Percentiles rank a stretch among this genome's conserved stretches.
Conservation (phyloP, 2,797 vertebrate species). For the Macrochelys suwanniensis region DNA sequence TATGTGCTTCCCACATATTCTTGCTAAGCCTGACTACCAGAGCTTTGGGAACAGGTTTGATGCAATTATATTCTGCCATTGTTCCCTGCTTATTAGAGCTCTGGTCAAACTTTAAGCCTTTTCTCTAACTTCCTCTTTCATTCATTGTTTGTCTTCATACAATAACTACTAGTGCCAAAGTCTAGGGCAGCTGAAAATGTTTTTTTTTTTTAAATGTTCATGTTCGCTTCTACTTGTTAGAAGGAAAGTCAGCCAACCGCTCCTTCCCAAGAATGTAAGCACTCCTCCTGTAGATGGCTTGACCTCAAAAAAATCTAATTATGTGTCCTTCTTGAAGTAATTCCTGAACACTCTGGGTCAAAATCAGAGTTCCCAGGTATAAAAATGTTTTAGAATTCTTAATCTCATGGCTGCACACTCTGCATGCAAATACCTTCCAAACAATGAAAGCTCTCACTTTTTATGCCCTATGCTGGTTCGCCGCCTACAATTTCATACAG, state of each 20-base stretch:
- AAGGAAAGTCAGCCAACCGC: neutral
- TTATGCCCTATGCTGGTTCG: neutral
- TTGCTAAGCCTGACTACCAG: neutral
- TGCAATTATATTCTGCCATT: neutral
- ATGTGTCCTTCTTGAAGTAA: neutral
- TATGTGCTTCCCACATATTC: neutral
- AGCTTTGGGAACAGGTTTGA: neutral
- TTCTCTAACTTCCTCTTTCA: neutral
- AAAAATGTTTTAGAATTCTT: conserved; percentile 24
- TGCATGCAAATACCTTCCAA: conserved; percentile 35
- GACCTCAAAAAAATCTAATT: neutral
- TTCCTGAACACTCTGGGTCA: neutral
- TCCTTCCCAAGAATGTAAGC: neutral
- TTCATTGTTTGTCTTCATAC: neutral
- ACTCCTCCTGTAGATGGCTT: neutral
- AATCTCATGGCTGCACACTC: neutral
- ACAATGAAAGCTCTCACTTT: conserved; percentile 32
- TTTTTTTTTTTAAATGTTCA: neutral
- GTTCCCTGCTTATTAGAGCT: neutral
- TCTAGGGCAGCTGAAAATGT: neutral
- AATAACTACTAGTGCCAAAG: neutral
- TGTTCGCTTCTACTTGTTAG: neutral
- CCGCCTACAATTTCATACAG: conserved; percentile 40
- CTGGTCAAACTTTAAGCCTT: neutral
- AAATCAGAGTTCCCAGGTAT: neutral